A percentile compares a stretch with the other conserved stretches of the same genome.
Evolutionary conservation across 2,888 invertebrate genomes (phyloP).

Genomic region (Steinernema carpocapsae): DNA sequence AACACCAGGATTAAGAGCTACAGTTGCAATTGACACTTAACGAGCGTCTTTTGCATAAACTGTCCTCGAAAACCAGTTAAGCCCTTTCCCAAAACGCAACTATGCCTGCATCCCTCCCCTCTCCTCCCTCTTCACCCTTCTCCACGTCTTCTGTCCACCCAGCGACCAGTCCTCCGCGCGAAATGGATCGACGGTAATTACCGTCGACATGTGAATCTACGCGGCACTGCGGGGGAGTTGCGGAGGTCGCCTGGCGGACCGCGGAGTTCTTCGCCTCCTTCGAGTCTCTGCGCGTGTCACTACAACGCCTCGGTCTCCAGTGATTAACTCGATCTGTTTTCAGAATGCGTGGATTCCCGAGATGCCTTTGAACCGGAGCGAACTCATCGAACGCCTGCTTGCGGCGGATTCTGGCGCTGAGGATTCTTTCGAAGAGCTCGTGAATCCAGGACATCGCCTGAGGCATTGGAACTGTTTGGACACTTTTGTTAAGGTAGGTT

Average conservation of each 20-base stretch:
- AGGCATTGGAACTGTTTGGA: slow-evolving; percentile 9
- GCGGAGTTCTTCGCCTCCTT: background rate
- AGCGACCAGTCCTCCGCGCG: slow-evolving; percentile 1
- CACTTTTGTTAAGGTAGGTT: background rate
- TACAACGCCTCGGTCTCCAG: background rate
- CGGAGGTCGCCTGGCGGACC: background rate
- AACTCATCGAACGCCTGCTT: slow-evolving; percentile 17
- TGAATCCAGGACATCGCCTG: background rate
- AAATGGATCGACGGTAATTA: slow-evolving; percentile 29
- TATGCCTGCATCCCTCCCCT: background rate
- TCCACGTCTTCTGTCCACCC: background rate
- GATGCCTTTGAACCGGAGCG: slow-evolving; percentile 19
- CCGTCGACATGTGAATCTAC: slow-evolving; percentile 9
- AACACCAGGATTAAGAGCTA: no score
- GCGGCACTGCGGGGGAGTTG: background rate
- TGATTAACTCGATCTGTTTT: slow-evolving; percentile 19
- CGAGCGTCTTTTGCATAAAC: background rate
- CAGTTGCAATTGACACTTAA: no score
- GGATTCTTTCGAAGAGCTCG: slow-evolving; percentile 4
- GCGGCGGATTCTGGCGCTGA: background rate
- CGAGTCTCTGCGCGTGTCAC: background rate
- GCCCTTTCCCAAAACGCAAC: background rate
- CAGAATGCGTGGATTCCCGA: background rate
- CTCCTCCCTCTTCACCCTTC: background rate
- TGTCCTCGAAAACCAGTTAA: background rate